Evolutionary conservation across 2,888 invertebrate species (phyloP).

Genomic region (Cheilosia vernalis): DNA sequence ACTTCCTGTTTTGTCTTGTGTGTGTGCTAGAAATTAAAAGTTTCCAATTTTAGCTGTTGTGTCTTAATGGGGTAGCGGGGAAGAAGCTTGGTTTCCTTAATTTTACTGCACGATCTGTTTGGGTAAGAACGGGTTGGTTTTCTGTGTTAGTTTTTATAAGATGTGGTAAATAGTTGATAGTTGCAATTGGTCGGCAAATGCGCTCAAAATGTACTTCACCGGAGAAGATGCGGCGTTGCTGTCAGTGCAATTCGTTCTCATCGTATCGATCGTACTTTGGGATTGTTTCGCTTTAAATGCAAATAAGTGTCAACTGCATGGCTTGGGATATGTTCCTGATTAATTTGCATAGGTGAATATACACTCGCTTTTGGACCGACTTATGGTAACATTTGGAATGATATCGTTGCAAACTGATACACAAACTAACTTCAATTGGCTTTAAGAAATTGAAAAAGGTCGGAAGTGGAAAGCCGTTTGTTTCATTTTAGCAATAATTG

Average conservation of each 20-base stretch:
- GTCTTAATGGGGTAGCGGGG: slow-evolving; percentile 47
- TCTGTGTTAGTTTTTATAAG: slow-evolving; percentile 52
- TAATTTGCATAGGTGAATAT: no score
- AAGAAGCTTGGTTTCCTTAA: slow-evolving; percentile 19
- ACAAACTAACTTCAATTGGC: no score
- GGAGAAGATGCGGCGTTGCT: slow-evolving; percentile 48
- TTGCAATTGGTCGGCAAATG: slow-evolving; percentile 31
- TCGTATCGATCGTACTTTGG: not conserved
- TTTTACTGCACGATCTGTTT: slow-evolving; percentile 67
- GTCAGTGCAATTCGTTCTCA: slow-evolving; percentile 38
- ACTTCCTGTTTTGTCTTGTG: not conserved
- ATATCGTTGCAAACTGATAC: no score
- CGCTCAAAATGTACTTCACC: slow-evolving; percentile 28
- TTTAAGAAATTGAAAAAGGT: no score
- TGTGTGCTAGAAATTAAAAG: slow-evolving; percentile 55
- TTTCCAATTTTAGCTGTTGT: slow-evolving; percentile 52
- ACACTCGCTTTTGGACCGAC: no score
- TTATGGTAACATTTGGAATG: no score
- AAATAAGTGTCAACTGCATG: not conserved
- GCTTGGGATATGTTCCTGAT: no score
- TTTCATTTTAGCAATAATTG: no score
- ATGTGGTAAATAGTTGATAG: slow-evolving; percentile 48
- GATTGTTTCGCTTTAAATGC: not conserved
- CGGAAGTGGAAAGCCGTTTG: no score
- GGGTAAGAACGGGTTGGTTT: slow-evolving; percentile 41